A percentile compares a stretch with the other conserved stretches of the same genome.
Conservation (phyloP, 2,113 vertebrate genomes). For the Nestor notabilis region DNA sequence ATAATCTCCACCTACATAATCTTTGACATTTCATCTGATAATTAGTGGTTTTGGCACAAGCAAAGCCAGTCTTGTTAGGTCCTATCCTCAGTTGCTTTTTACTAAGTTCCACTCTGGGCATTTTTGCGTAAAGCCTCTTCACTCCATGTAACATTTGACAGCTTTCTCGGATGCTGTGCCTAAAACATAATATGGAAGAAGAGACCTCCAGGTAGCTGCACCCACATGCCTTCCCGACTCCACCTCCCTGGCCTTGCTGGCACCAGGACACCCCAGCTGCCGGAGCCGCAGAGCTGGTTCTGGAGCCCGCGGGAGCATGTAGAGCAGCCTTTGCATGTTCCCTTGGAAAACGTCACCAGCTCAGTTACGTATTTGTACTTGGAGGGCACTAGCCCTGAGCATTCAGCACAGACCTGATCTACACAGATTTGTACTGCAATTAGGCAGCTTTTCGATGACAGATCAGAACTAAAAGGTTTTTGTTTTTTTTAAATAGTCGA, state of each 20-base stretch:
- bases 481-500: not conserved
- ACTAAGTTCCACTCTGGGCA: not conserved
- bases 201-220: slow-evolving; percentile 37
- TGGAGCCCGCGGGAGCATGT: slow-evolving; percentile 18
- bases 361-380: not conserved
- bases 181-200: not conserved
- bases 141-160: not conserved
- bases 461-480: not conserved
- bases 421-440: not conserved
- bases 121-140: not conserved
- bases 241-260: slow-evolving; percentile 8
- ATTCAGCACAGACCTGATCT: not conserved
- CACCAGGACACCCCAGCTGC: not conserved
- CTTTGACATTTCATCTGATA: slow-evolving; percentile 7
- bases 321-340: not conserved
- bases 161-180: not conserved
- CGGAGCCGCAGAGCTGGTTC: slow-evolving; percentile 8
- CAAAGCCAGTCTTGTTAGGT: not conserved
- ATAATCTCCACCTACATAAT: not conserved
- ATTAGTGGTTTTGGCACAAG: not conserved
- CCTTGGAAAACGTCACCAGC: not conserved
- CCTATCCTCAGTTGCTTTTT: not conserved
- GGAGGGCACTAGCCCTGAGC: not conserved
- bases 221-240: not conserved
- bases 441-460: not conserved